These are phyloP conservation scores for Erannis defoliaria DNA, from an alignment of 2,888 invertebrate species.

Conservation along the genomic window DNA sequence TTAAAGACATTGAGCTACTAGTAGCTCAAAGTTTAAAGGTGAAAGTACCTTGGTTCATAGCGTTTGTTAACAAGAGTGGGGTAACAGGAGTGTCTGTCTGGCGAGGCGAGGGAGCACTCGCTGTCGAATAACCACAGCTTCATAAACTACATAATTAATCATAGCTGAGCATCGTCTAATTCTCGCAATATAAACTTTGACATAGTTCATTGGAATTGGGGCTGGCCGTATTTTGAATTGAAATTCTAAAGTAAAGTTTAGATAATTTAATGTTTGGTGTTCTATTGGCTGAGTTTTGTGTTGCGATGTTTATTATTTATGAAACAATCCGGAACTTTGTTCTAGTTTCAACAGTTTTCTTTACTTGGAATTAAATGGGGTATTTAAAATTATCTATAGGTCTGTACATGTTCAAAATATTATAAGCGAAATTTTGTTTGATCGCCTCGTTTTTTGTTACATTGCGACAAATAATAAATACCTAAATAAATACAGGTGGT, in stretches of 20 bases:
- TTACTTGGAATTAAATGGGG: not conserved
- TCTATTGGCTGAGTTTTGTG: constrained; percentile 11
- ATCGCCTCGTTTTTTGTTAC: no score
- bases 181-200: constrained; percentile 39
- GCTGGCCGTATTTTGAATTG: constrained; percentile 19
- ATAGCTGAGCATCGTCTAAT: constrained; percentile 65
- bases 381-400: no score
- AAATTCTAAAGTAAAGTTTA: constrained; percentile 14
- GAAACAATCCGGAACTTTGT: constrained; percentile 8
- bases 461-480: no score
- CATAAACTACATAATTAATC: constrained; percentile 73
- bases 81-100: constrained; percentile 54
- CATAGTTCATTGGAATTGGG: constrained; percentile 30
- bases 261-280: constrained; percentile 6
- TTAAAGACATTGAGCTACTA: no score
- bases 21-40: not conserved
- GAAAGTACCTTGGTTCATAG: constrained; percentile 34
- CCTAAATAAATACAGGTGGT: no score
- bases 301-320: constrained; percentile 3
- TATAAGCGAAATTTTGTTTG: no score
- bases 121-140: constrained; percentile 61
- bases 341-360: not conserved
- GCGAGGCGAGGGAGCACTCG: constrained; percentile 44
- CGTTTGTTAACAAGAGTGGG: constrained; percentile 47
- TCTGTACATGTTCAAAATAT: no score